Evolutionary conservation across 92 coral and sea anemone species (phyloP).

Genomic region (Porites divaricata): DNA sequence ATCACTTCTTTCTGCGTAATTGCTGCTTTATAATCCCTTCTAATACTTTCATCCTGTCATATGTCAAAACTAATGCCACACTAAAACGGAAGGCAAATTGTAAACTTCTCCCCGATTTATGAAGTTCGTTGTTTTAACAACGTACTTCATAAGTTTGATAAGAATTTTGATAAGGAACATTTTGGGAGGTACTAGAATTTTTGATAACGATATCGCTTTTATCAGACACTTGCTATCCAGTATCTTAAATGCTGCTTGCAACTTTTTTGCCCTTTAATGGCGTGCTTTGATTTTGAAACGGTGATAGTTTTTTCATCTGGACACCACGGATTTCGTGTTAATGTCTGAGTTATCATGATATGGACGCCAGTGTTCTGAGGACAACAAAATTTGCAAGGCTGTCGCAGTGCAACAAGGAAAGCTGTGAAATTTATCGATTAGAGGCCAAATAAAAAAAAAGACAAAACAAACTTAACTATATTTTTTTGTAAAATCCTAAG

Average conservation of each 20-base stretch:
- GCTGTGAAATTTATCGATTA: too few species aligned
- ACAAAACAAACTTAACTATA: too few species aligned
- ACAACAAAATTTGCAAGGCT: too few species aligned
- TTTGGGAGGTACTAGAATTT: neutral
- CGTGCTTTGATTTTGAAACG: neutral
- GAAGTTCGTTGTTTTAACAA: neutral
- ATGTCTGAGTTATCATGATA: too few species aligned
- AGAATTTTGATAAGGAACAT: neutral
- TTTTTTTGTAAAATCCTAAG: too few species aligned
- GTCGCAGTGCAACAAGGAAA: too few species aligned
- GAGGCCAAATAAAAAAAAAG: too few species aligned
- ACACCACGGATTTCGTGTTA: neutral
- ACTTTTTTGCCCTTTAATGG: neutral
- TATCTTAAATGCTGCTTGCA: constrained; percentile 32
- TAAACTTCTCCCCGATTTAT: neutral
- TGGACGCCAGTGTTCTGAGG: too few species aligned
- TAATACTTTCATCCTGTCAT: too few species aligned
- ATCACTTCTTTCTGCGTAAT: too few species aligned
- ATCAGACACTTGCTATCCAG: constrained; percentile 1
- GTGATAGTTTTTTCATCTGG: neutral
- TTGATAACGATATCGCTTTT: neutral
- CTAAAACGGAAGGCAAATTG: neutral
- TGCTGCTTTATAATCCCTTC: too few species aligned
- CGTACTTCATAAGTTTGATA: neutral
- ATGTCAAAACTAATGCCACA: neutral